Conservation (phyloP, 1,140 invertebrate genomes). For the Scaptomyza hsui region DNA sequence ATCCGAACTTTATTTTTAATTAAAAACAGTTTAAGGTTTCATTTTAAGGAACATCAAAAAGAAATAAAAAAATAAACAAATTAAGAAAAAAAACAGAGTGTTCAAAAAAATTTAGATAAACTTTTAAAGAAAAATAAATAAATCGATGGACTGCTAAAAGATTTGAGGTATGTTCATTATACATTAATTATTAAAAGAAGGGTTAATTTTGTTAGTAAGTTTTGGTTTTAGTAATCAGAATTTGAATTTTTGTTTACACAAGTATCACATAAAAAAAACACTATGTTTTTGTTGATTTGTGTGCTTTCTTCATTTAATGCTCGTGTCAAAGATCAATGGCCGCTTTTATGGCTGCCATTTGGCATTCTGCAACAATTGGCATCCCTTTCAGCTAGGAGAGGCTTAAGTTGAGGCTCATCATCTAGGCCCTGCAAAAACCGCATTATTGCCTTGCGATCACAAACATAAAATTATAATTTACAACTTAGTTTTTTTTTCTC, state of each 20-base stretch:
- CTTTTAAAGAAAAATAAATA: no score
- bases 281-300: constrained; percentile 7
- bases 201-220: no score
- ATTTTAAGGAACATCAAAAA: no score
- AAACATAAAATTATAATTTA: constrained; percentile 81
- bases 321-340: constrained; percentile 35
- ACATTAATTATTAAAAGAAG: no score
- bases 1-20: no score
- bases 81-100: no score
- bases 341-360: constrained; percentile 28
- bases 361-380: constrained; percentile 34
- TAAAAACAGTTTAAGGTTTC: no score
- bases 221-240: constrained; percentile 10
- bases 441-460: constrained; percentile 72
- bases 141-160: no score
- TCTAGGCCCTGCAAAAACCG: constrained; percentile 14
- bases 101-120: no score
- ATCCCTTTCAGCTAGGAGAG: constrained; percentile 28
- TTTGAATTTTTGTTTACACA: constrained; percentile 27
- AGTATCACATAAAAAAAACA: constrained; percentile 4
- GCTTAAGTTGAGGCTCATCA: constrained; percentile 1
- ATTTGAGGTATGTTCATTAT: no score
- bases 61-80: no score
- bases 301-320: constrained; percentile 6
- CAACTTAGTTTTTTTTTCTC: constrained; percentile 67